A percentile compares a stretch with the other conserved stretches of the same genome.
Conservation (phyloP, 2,797 vertebrate species). For the Urophycis tenuis region DNA sequence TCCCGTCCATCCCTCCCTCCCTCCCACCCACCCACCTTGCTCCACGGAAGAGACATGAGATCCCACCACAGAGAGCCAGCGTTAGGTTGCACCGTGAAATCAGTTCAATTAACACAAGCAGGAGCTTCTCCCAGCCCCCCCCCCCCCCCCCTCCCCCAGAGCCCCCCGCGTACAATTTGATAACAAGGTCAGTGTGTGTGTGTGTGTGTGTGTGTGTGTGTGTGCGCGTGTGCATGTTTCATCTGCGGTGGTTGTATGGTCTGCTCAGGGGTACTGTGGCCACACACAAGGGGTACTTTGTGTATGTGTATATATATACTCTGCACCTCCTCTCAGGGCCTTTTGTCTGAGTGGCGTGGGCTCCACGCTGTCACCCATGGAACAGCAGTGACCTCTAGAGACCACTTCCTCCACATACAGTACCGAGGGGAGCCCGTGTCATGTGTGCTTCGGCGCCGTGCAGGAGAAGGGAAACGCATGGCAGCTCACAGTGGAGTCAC, state of each 20-base stretch:
- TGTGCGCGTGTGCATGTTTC: too few species aligned
- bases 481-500: neutral
- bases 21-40: constrained; percentile 15
- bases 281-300: neutral
- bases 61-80: constrained; percentile 18
- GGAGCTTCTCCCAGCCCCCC: constrained; percentile 31
- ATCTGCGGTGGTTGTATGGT: neutral
- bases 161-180: constrained; percentile 13
- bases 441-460: neutral
- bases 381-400: constrained; percentile 83
- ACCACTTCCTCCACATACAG: constrained; percentile 69
- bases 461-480: neutral
- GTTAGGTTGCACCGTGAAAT: constrained; percentile 39
- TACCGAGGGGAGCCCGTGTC: constrained; percentile 12
- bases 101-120: constrained; percentile 36
- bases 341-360: constrained; percentile 56
- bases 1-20: too few species aligned
- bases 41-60: constrained; percentile 22
- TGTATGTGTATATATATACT: neutral
- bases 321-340: constrained; percentile 32
- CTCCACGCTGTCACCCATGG: constrained; percentile 67
- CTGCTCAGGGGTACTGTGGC: neutral
- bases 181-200: constrained; percentile 41
- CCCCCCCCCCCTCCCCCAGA: neutral
- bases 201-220: constrained; percentile 14